Evolutionary conservation across 2,888 invertebrate species (phyloP).

Genomic region (Schrankia costaestrigalis): DNA sequence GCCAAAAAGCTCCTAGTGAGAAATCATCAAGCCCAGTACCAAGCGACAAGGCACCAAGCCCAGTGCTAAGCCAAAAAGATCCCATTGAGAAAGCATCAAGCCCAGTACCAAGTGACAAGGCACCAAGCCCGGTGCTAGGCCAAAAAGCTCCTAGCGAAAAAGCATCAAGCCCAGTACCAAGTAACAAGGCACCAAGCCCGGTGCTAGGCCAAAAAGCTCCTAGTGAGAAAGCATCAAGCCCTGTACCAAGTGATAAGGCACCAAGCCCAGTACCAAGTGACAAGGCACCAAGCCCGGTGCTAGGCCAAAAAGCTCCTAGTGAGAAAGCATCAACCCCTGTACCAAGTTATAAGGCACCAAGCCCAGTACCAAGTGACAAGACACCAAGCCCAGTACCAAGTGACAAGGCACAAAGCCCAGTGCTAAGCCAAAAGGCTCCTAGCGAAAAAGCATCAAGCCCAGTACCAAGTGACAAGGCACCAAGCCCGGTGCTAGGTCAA

Average conservation of each 20-base stretch:
- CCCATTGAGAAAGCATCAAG: not conserved
- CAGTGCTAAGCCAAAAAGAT: not conserved
- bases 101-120: too few species aligned
- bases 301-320: not conserved
- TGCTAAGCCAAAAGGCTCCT: not conserved
- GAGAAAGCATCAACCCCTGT: not conserved
- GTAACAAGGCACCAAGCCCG: conserved; percentile 5
- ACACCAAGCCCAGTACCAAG: too few species aligned
- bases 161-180: conserved; percentile 5
- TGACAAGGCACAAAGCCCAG: not conserved
- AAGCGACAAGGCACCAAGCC: conserved; percentile 3
- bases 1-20: too few species aligned
- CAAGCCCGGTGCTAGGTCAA: conserved; percentile 8
- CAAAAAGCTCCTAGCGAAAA: conserved; percentile 7
- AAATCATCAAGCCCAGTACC: conserved; percentile 9
- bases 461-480: conserved; percentile 7
- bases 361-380: conserved; percentile 5
- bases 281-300: not conserved
- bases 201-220: not conserved
- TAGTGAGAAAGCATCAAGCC: conserved; percentile 8
- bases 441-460: too few species aligned
- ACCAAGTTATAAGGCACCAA: conserved; percentile 11
- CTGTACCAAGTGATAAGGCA: conserved; percentile 3
- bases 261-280: not conserved
- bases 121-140: conserved; percentile 1